Evolutionary conservation across 2,797 vertebrate genomes (phyloP).

Genomic region (Pristis pectinata): DNA sequence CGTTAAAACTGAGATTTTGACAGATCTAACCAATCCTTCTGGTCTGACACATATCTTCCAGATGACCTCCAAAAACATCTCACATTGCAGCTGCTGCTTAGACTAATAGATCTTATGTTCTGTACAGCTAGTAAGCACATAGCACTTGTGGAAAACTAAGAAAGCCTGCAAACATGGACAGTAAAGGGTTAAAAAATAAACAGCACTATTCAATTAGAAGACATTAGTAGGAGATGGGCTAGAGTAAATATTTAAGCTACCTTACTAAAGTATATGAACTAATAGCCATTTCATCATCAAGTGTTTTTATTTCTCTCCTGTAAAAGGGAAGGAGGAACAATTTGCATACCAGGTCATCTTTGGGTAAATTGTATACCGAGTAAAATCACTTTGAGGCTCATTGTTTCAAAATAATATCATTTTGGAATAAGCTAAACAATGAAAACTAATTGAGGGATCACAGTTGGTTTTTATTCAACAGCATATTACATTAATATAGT

Average conservation of each 20-base stretch:
- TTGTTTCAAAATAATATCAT: neutral
- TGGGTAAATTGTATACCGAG: neutral
- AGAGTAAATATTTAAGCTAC: neutral
- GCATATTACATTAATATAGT: neutral
- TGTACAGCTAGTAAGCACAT: neutral
- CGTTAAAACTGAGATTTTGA: neutral
- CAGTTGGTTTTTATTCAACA: neutral
- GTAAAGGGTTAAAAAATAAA: neutral
- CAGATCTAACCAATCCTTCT: neutral
- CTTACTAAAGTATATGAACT: neutral
- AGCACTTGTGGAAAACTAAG: neutral
- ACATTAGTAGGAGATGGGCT: neutral
- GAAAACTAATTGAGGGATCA: neutral
- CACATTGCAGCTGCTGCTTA: neutral
- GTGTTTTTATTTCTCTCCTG: neutral
- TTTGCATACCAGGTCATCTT: neutral
- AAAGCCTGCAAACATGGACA: neutral
- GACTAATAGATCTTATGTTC: neutral
- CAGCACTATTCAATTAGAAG: neutral
- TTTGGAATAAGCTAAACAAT: too few species aligned
- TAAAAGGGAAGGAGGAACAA: neutral
- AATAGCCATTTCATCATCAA: neutral
- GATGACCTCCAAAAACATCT: neutral
- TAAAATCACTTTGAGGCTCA: neutral
- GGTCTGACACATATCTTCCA: neutral